Conservation (phyloP, 2,888 invertebrate species). For the Melanargia galathea region DNA sequence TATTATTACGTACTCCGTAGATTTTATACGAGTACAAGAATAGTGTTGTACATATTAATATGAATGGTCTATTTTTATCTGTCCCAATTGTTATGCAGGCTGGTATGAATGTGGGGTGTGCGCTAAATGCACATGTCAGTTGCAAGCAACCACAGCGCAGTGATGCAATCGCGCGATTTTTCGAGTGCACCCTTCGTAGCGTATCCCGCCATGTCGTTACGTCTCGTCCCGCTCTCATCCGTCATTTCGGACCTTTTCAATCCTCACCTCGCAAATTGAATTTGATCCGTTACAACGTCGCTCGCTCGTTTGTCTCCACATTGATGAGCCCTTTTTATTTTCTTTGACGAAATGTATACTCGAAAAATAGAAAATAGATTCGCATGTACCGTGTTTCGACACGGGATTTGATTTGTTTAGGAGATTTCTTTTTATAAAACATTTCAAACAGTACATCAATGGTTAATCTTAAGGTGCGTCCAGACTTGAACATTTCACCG, state of each 20-base stretch:
- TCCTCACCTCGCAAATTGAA: slow-evolving; percentile 77
- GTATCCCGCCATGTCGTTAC: slow-evolving; percentile 30
- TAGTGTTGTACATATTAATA: too few species aligned
- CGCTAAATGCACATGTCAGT: slow-evolving; percentile 29
- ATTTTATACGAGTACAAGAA: too few species aligned
- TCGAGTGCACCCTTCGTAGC: slow-evolving; percentile 28
- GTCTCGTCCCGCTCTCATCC: slow-evolving; percentile 50
- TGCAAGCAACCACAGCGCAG: slow-evolving; percentile 24
- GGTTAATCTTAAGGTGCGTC: too few species aligned
- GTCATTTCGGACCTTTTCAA: slow-evolving; percentile 76
- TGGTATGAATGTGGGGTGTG: neutral
- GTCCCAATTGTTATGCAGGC: slow-evolving; percentile 1
- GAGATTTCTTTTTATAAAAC: neutral
- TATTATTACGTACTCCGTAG: too few species aligned
- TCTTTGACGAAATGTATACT: slow-evolving; percentile 41
- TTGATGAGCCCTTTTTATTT: slow-evolving; percentile 61
- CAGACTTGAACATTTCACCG: too few species aligned
- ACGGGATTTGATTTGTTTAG: slow-evolving; percentile 20
- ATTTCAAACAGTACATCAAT: neutral
- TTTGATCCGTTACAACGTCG: slow-evolving; percentile 75
- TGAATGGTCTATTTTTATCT: neutral
- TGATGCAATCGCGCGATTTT: slow-evolving; percentile 33
- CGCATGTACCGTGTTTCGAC: slow-evolving; percentile 23
- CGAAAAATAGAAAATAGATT: slow-evolving; percentile 38
- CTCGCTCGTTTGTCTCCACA: slow-evolving; percentile 68